A percentile compares a stretch with the other conserved stretches of the same genome.
These are phyloP conservation scores for Xiphorhynchus elegans DNA, from an alignment of 2,113 vertebrate genomes.

Conservation along the genomic window DNA sequence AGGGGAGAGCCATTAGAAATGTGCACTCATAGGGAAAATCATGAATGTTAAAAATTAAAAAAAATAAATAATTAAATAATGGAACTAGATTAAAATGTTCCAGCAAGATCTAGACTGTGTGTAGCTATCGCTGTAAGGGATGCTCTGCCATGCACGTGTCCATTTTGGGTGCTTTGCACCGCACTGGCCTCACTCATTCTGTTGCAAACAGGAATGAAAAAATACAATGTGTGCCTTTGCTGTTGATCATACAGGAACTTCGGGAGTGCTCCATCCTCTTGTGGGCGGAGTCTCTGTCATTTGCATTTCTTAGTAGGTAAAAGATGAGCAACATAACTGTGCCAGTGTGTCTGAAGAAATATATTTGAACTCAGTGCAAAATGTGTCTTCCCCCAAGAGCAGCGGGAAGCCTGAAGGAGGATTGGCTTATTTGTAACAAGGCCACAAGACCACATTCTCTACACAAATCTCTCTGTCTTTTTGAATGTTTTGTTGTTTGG, in stretches of 20 bases:
- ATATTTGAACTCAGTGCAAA: not conserved
- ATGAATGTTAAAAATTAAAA: not conserved
- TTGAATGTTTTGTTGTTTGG: not conserved
- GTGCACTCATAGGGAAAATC: not conserved
- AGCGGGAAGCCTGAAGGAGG: not conserved
- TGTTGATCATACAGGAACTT: not conserved
- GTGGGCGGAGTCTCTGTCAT: not conserved
- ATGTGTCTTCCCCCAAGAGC: not conserved
- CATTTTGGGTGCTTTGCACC: not conserved
- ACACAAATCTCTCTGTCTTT: not conserved
- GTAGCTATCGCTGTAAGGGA: not conserved
- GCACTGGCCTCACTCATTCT: not conserved
- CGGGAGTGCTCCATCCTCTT: not conserved
- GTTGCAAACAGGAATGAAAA: not conserved
- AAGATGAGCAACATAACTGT: not conserved
- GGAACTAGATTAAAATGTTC: not conserved
- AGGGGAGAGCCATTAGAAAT: not conserved
- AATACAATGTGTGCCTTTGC: not conserved
- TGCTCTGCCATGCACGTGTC: fast-evolving
- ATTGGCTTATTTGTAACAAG: not conserved
- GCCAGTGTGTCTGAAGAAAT: not conserved
- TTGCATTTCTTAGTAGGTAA: not conserved
- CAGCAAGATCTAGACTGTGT: not conserved
- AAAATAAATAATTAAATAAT: not conserved
- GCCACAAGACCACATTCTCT: not conserved